phyloP scores from a whole-genome alignment of 2,888 invertebrate genomes.

The Agrotis puta region DNA sequence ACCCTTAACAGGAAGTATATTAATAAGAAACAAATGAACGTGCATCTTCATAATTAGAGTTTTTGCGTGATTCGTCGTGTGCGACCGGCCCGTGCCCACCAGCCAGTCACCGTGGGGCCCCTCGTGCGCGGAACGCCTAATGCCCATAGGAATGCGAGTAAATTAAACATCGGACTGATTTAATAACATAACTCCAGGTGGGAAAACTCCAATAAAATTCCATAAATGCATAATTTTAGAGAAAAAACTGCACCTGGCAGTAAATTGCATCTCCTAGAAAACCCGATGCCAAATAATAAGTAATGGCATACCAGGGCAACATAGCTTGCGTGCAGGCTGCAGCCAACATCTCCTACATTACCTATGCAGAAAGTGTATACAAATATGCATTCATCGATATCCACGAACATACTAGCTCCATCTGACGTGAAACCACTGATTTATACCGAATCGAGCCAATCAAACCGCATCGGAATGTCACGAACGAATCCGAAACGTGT shows the following conservation, averaged over 20 bases:
- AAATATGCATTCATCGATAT: slow-evolving; percentile 47
- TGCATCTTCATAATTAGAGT: slow-evolving; percentile 54
- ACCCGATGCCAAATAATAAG: slow-evolving; percentile 17
- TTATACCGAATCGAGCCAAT: slow-evolving; percentile 50
- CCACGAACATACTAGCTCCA: slow-evolving; percentile 24
- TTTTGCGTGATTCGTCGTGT: slow-evolving; percentile 66
- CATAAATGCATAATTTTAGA: background rate
- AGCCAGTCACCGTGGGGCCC: slow-evolving; percentile 24
- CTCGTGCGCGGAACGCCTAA: slow-evolving; percentile 22
- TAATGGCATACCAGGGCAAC: slow-evolving; percentile 19
- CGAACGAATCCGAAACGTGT: slow-evolving; percentile 61
- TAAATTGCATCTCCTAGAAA: slow-evolving; percentile 14
- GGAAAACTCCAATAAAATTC: slow-evolving; percentile 11
- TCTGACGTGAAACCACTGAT: slow-evolving; percentile 42
- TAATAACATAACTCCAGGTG: slow-evolving; percentile 49
- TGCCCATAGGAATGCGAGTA: slow-evolving; percentile 30
- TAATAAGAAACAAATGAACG: slow-evolving; percentile 37
- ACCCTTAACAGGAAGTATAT: slow-evolving; percentile 48
- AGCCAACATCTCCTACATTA: slow-evolving; percentile 41
- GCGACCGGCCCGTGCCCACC: slow-evolving; percentile 55
- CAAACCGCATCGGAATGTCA: slow-evolving; percentile 56
- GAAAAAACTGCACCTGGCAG: slow-evolving; percentile 2
- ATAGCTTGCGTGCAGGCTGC: slow-evolving; percentile 51
- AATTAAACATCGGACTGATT: slow-evolving; percentile 40
- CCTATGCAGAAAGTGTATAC: slow-evolving; percentile 52